phyloP scores from a whole-genome alignment of 2,113 vertebrate genomes.

The Alces alces region DNA sequence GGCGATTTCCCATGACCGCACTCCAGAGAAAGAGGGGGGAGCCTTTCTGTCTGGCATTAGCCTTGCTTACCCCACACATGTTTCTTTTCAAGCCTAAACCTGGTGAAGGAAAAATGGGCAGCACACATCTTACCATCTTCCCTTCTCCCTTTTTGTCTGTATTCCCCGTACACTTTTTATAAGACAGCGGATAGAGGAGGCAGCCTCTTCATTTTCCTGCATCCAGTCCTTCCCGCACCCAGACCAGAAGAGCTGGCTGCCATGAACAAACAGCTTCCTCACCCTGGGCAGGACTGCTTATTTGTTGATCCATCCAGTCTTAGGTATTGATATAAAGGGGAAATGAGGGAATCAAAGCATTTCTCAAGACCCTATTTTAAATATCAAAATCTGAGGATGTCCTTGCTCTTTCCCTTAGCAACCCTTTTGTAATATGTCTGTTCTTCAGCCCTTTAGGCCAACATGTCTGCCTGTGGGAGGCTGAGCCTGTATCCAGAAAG shows the following conservation, averaged over 20 bases:
- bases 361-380: not conserved
- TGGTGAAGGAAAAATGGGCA: not conserved
- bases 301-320: not conserved
- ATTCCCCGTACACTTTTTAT: not conserved
- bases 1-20: fast-evolving
- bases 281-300: too few species aligned
- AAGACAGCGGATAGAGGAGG: not conserved
- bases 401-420: not conserved
- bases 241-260: not conserved
- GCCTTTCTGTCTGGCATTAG: not conserved
- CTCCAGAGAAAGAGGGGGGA: fast-evolving
- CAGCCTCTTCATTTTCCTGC: not conserved
- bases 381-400: not conserved
- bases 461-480: not conserved
- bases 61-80: not conserved
- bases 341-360: not conserved
- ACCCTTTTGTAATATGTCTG: not conserved
- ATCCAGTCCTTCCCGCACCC: too few species aligned
- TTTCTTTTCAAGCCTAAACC: not conserved
- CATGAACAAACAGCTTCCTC: not conserved
- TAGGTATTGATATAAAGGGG: not conserved
- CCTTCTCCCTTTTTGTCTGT: not conserved
- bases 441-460: not conserved
- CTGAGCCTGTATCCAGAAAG: not conserved
- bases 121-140: not conserved